Evolutionary conservation across 1,140 invertebrate species (phyloP).

Genomic region (Anthonomus grandis): DNA sequence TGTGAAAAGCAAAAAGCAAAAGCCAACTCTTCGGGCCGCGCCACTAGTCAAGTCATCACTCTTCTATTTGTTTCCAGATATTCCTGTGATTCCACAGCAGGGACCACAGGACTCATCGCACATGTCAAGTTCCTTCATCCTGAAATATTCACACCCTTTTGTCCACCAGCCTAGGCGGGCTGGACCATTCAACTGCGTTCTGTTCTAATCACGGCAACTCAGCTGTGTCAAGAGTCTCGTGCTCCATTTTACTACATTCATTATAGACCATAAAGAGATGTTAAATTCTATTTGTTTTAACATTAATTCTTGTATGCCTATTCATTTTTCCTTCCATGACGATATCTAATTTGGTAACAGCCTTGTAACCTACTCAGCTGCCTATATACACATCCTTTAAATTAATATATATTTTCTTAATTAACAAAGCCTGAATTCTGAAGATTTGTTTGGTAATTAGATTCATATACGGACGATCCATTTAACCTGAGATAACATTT

Average conservation of each 20-base stretch:
- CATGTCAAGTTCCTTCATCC: constrained; percentile 31
- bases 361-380: too few species aligned
- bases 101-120: constrained; percentile 26
- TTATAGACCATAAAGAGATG: constrained; percentile 20
- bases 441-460: too few species aligned
- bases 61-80: constrained; percentile 50
- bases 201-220: constrained; percentile 15
- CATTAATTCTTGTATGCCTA: too few species aligned
- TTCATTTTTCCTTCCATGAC: too few species aligned
- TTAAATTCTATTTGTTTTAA: constrained; percentile 18
- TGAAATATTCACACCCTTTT: constrained; percentile 24
- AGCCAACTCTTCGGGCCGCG: constrained; percentile 45
- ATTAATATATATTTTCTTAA: too few species aligned
- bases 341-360: too few species aligned
- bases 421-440: too few species aligned
- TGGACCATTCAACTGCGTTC: constrained; percentile 27
- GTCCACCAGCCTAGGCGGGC: constrained; percentile 45
- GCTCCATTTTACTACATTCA: constrained; percentile 16
- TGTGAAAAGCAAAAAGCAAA: constrained; percentile 44
- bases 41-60: constrained; percentile 49
- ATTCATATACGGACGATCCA: too few species aligned
- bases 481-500: too few species aligned
- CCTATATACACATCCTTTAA: too few species aligned
- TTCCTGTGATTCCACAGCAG: constrained; percentile 45
- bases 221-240: constrained; percentile 3